Conservation (phyloP, 2,797 vertebrate genomes). For the Microctenopoma lineatum region DNA sequence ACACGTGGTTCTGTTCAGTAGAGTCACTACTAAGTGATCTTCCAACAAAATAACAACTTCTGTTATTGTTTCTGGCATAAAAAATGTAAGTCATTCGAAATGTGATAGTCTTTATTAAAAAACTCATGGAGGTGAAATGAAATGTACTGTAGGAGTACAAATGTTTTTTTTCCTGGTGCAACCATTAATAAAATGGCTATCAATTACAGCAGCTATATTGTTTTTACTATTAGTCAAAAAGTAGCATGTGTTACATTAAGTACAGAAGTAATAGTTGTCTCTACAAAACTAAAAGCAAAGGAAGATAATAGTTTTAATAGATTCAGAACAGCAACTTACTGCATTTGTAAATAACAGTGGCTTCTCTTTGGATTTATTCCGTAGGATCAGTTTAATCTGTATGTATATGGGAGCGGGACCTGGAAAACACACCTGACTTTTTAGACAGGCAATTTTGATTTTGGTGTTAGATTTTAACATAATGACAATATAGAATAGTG, state of each 20-base stretch:
- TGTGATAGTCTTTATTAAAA: conserved; percentile 10
- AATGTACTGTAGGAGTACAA: background rate
- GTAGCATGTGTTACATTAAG: background rate
- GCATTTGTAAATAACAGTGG: too few relatives aligned
- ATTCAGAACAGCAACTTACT: background rate
- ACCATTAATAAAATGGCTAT: background rate
- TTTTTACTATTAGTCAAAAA: background rate
- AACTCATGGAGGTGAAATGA: background rate
- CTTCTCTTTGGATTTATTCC: background rate
- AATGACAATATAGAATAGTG: too few relatives aligned
- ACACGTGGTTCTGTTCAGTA: conserved; percentile 29
- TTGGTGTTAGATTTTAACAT: too few relatives aligned
- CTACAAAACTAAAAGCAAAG: background rate
- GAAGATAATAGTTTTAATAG: background rate
- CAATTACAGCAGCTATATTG: background rate
- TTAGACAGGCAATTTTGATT: too few relatives aligned
- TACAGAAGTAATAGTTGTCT: background rate
- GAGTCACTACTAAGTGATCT: too few relatives aligned
- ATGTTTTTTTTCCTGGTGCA: conserved; percentile 11
- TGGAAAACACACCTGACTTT: background rate
- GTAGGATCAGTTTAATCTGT: background rate
- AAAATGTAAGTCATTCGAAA: conserved; percentile 13
- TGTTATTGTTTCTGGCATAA: conserved; percentile 39
- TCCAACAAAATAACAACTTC: conserved; percentile 14
- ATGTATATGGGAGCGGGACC: background rate